Percentiles rank a stretch among this genome's conserved stretches.
Evolutionary conservation across 2,888 invertebrate genomes (phyloP).

Genomic region (Hypercompe scribonia): DNA sequence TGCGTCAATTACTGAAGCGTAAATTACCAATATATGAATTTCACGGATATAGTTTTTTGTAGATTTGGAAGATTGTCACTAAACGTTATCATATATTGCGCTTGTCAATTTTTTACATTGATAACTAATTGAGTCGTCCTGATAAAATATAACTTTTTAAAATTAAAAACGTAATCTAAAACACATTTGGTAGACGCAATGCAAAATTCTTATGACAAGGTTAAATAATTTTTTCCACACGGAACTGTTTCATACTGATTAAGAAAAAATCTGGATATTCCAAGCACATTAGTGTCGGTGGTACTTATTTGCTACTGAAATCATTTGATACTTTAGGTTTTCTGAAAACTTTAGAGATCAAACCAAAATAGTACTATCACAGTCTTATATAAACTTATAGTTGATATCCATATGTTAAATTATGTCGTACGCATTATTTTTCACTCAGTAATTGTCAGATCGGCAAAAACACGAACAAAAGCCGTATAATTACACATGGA

Average conservation of each 20-base stretch:
- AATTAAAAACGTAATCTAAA: neutral
- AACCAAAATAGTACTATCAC: neutral
- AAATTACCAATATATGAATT: neutral
- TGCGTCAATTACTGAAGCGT: no score
- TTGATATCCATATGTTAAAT: conserved; percentile 48
- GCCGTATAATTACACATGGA: conserved; percentile 56
- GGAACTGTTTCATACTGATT: neutral
- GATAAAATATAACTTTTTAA: neutral
- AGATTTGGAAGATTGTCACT: neutral
- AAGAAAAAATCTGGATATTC: neutral
- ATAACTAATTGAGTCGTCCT: neutral
- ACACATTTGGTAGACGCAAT: neutral
- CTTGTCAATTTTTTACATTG: no score
- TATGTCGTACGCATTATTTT: conserved; percentile 62
- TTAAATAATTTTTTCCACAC: no score
- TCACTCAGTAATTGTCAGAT: conserved; percentile 55
- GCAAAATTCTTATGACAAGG: no score
- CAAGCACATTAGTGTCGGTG: neutral
- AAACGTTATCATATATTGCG: neutral
- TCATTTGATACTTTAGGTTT: neutral
- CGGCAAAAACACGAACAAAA: conserved; percentile 58
- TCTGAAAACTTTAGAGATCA: neutral
- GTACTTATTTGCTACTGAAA: neutral
- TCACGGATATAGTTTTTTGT: neutral
- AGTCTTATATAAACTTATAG: conserved; percentile 30